Evolutionary conservation across 2,888 invertebrate genomes (phyloP), one percentile per base, ranked within the genome.

Genomic region (Leptopterna dolabrata): DNA sequence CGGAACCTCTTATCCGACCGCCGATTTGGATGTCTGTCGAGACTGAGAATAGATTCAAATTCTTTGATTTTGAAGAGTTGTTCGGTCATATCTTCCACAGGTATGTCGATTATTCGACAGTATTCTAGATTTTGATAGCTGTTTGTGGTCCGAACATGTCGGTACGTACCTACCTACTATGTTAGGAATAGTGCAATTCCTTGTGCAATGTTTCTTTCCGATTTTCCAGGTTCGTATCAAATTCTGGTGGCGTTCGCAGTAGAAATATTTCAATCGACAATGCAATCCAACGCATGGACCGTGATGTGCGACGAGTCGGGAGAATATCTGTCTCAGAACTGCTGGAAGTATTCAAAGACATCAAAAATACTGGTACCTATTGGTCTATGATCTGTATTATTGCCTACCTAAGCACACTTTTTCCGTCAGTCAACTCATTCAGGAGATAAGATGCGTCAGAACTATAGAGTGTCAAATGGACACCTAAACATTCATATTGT

Each of bases 311-410:
- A 70, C 93, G 95, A 90, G 93, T 93, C 88, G 97, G 97, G 24
- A 93, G 96, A 89, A 95, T 96, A 89, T 95, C 95, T 0, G 93
- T 95, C 70, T 93, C 93, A 41, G 96, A 96, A 90, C 94, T 97
- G 90, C 95, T 96, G 91, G 95, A 95, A 90, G 94, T 96, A n/a
- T 93, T 96, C 90, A 94, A 95, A 90, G 96, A 96, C 92, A 94
- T 96, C 76, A 93, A 94, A 88, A 92, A 93, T 47, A 93, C 90
- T 88, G 91, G 92, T 92, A 78, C 63, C 43, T 24, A 71, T 80
- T 30, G 27, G 13, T 51, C 13, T 2, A 16, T 29, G 45, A 51
- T 73, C 70, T n/a, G n/a, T n/a, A n/a, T n/a, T n/a, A n/a, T n/a
- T n/a, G n/a, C n/a, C n/a, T n/a, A n/a, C n/a, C n/a, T n/a, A n/a